phyloP scores from a whole-genome alignment of 2,888 invertebrate genomes.

The Mamestra brassicae region DNA sequence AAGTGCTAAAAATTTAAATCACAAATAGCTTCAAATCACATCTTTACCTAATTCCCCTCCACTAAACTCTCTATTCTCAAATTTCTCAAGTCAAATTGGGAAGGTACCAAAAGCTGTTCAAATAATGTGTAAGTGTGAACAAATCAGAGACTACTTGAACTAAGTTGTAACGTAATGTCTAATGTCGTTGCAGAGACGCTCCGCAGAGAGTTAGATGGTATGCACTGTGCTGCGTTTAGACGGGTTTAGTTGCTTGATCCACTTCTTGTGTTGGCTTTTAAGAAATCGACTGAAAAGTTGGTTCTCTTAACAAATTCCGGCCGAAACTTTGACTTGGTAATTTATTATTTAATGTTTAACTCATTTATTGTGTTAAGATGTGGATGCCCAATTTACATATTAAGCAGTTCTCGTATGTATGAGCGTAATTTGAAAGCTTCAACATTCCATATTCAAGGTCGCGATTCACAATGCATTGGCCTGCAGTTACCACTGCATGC shows the following conservation, averaged over 20 bases:
- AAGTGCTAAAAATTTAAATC: neutral
- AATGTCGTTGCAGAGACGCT: conserved; percentile 69
- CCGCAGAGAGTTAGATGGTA: conserved; percentile 77
- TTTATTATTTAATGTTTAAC: too few species aligned
- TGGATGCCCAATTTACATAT: too few species aligned
- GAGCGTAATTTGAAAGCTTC: too few species aligned
- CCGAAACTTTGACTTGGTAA: too few species aligned
- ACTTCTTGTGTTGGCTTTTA: neutral
- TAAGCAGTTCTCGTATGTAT: too few species aligned
- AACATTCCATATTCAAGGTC: too few species aligned
- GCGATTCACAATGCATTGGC: too few species aligned
- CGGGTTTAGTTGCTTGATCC: conserved; percentile 4
- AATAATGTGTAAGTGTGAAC: conserved; percentile 69
- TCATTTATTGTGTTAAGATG: too few species aligned
- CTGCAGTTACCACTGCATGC: too few species aligned
- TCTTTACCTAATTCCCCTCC: neutral
- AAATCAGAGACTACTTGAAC: conserved; percentile 78
- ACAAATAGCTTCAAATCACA: neutral
- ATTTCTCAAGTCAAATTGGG: conserved; percentile 32
- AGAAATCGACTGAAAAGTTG: neutral
- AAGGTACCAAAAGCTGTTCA: conserved; percentile 44
- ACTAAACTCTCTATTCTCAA: conserved; percentile 1
- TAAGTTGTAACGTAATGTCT: conserved; percentile 74
- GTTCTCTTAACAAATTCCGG: too few species aligned
- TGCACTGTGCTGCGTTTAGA: conserved; percentile 69